Conservation (phyloP, 2,797 vertebrate genomes). For the Sphenopsis melanotis region DNA sequence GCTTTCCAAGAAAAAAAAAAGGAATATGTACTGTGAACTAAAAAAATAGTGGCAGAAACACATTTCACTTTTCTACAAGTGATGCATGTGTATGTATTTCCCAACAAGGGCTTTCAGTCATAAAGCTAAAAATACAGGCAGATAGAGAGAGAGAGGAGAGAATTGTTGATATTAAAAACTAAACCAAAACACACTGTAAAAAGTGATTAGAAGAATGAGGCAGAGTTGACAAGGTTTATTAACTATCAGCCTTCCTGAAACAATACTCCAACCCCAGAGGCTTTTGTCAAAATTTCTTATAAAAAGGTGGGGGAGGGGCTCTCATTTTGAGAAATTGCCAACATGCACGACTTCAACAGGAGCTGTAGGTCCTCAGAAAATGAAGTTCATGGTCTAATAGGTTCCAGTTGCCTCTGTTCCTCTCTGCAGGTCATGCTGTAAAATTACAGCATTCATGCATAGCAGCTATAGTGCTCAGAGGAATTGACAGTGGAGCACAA, state of each 20-base stretch:
- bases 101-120: neutral
- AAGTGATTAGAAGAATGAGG: neutral
- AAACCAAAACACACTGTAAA: slow-evolving; percentile 4
- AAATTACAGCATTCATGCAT: slow-evolving; percentile 60
- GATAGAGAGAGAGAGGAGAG: neutral
- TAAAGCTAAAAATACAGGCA: neutral
- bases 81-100: neutral
- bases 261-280: neutral
- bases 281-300: slow-evolving; percentile 17
- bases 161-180: neutral
- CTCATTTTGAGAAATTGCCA: neutral
- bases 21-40: neutral
- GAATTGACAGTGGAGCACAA: slow-evolving; percentile 10
- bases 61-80: neutral
- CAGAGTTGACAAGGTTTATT: slow-evolving; percentile 18
- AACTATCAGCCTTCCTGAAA: slow-evolving; percentile 8
- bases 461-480: slow-evolving; percentile 24
- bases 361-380: slow-evolving; percentile 8
- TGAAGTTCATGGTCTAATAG: slow-evolving; percentile 29
- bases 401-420: slow-evolving; percentile 22
- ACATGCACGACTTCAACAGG: neutral
- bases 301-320: neutral
- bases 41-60: neutral
- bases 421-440: slow-evolving; percentile 20
- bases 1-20: neutral